phyloP scores from a whole-genome alignment of 2,113 vertebrate species.

The Pituophis catenifer region DNA sequence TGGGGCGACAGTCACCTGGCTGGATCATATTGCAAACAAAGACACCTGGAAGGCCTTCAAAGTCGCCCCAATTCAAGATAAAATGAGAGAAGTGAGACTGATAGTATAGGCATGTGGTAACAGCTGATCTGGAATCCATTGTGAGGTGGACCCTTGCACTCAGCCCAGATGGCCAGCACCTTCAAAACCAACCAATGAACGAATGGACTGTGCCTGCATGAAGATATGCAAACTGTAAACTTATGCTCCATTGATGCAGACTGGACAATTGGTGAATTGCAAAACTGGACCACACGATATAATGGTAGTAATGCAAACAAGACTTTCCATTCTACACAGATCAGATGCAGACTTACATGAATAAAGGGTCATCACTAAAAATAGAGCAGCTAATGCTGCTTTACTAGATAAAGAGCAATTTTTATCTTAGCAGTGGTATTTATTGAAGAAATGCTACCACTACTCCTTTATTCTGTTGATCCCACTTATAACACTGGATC shows the following conservation, averaged over 20 bases:
- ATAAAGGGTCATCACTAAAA: not conserved
- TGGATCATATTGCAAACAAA: not conserved
- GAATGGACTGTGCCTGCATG: too few species aligned
- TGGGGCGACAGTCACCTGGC: not conserved
- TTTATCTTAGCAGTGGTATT: not conserved
- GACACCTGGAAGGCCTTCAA: not conserved
- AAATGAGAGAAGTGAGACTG: not conserved
- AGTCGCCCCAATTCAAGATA: not conserved
- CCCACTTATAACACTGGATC: not conserved
- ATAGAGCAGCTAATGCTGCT: not conserved
- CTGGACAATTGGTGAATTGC: too few species aligned
- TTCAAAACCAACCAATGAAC: not conserved
- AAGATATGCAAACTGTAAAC: too few species aligned
- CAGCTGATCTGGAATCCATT: not conserved
- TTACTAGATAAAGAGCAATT: not conserved
- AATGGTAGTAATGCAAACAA: too few species aligned
- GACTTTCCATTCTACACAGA: not conserved
- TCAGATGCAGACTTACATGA: not conserved
- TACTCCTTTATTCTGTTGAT: not conserved
- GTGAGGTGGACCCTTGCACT: not conserved
- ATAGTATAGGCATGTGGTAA: not conserved
- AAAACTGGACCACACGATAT: too few species aligned
- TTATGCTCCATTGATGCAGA: too few species aligned
- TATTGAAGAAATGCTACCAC: not conserved
- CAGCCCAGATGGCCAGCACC: not conserved